Percentiles rank a stretch among this genome's conserved stretches.
Evolutionary conservation across 1,140 invertebrate genomes (phyloP).

Genomic region (Papilio glaucus): DNA sequence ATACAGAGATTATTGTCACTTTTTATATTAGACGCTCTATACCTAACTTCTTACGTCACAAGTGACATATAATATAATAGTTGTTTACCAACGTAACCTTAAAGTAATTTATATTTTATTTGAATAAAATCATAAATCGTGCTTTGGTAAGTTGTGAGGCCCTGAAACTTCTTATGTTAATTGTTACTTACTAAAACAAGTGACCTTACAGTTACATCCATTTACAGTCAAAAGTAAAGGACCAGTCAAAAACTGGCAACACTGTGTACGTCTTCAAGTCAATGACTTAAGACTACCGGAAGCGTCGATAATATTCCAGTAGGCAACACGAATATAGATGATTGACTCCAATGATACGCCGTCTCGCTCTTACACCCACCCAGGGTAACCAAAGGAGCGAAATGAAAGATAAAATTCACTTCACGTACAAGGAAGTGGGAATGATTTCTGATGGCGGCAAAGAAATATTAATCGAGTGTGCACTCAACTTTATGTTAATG

Average conservation of each 20-base stretch:
- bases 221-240: background rate
- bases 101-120: too few relatives aligned
- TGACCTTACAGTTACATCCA: background rate
- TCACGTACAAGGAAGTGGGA: conserved; percentile 77
- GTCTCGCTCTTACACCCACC: conserved; percentile 46
- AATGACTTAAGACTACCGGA: conserved; percentile 74
- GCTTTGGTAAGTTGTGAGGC: too few relatives aligned
- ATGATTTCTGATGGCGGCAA: conserved; percentile 69
- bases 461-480: conserved; percentile 70
- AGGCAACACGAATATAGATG: conserved; percentile 79
- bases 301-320: conserved; percentile 76
- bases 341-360: conserved; percentile 74
- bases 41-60: too few relatives aligned
- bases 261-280: conserved; percentile 55
- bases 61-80: too few relatives aligned
- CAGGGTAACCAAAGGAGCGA: conserved; percentile 45
- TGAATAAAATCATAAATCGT: too few relatives aligned
- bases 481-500: conserved; percentile 34
- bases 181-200: too few relatives aligned
- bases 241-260: conserved; percentile 23
- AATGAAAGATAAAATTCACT: conserved; percentile 64
- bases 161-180: too few relatives aligned
- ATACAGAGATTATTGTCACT: too few relatives aligned
- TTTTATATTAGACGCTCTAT: too few relatives aligned
- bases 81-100: too few relatives aligned